phyloP scores from a whole-genome alignment of 2,888 invertebrate species.

The Thymelicus sylvestris region DNA sequence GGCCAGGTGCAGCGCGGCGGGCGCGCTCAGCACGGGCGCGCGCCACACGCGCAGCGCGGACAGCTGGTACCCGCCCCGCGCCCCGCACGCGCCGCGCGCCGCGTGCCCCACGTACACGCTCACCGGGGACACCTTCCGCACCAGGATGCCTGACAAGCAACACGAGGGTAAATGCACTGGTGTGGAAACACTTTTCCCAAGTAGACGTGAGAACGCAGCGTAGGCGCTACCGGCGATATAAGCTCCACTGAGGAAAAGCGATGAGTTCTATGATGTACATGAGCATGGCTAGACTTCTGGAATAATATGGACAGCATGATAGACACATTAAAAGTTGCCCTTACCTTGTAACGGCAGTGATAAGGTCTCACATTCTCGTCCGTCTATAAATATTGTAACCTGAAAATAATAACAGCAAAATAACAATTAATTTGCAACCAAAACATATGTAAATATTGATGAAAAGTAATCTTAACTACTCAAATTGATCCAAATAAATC shows the following conservation, averaged over 20 bases:
- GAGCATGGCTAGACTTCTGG: no score
- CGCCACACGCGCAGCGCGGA: conserved; percentile 84
- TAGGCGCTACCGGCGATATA: no score
- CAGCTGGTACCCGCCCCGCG: conserved; percentile 77
- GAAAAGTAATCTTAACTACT: no score
- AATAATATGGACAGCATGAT: no score
- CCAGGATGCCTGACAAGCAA: conserved; percentile 69
- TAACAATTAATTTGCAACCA: neutral
- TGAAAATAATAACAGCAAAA: conserved; percentile 45
- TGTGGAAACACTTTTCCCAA: no score
- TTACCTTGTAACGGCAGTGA: conserved; percentile 84
- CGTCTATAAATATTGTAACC: conserved; percentile 85
- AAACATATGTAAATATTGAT: no score
- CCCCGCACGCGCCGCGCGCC: conserved; percentile 47
- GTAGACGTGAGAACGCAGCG: no score
- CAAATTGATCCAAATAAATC: no score
- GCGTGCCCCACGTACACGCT: conserved; percentile 73
- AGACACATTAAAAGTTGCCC: neutral
- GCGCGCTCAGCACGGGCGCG: conserved; percentile 78
- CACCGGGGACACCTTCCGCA: conserved; percentile 84
- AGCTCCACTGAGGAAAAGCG: no score
- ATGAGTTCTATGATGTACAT: no score
- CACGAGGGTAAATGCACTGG: neutral
- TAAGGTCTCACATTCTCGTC: conserved; percentile 82
- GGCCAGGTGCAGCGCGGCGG: conserved; percentile 82